These are phyloP conservation scores for Clarias pachynema DNA, from an alignment of 2,797 vertebrate genomes.

Conservation along the genomic window DNA sequence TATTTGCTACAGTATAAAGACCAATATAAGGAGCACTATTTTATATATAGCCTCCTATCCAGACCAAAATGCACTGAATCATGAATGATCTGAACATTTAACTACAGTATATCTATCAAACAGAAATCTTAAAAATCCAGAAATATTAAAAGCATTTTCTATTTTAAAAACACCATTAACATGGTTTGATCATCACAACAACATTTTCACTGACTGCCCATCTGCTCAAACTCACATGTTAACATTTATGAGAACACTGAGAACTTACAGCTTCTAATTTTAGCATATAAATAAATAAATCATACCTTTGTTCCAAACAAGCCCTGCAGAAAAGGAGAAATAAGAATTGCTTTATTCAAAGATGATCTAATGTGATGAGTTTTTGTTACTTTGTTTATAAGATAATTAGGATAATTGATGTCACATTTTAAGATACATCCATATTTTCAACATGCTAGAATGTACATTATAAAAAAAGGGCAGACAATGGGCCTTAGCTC, in stretches of 20 bases:
- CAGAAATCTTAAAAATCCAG: neutral
- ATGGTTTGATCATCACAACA: neutral
- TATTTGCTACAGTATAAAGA: neutral
- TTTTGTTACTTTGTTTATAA: conserved; percentile 32
- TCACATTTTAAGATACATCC: neutral
- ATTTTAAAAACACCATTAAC: neutral
- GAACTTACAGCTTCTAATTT: neutral
- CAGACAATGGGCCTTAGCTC: neutral
- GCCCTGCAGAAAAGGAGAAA: conserved; percentile 73
- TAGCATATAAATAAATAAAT: neutral
- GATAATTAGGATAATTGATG: neutral
- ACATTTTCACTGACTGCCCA: neutral
- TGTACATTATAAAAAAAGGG: neutral
- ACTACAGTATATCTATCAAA: neutral
- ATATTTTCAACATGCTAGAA: neutral
- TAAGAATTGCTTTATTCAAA: conserved; percentile 35
- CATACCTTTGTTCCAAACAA: conserved; percentile 83
- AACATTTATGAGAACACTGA: neutral
- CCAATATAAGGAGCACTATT: neutral
- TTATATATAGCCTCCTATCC: neutral
- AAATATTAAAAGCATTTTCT: neutral
- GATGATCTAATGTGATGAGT: neutral
- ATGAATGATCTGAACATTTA: neutral
- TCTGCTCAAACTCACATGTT: neutral
- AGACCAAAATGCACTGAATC: neutral